Conservation (phyloP, 2,797 vertebrate species). For the Leptatherina wallacei region DNA sequence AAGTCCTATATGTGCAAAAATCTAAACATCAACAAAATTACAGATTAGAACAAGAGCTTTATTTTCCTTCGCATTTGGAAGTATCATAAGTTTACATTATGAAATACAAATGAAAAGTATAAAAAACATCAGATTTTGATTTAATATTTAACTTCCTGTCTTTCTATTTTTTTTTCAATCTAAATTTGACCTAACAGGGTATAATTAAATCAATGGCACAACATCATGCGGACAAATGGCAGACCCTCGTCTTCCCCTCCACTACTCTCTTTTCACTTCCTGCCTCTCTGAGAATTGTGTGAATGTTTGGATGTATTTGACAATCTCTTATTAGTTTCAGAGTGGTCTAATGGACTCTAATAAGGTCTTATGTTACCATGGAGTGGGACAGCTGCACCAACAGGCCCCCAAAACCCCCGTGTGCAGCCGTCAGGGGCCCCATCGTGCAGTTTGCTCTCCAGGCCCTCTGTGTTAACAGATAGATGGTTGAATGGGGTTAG, state of each 20-base stretch:
- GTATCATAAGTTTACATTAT: background rate
- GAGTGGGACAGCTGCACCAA: slow-evolving; percentile 90
- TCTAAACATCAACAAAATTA: slow-evolving; percentile 20
- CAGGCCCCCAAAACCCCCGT: slow-evolving; percentile 71
- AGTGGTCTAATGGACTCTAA: slow-evolving; percentile 88
- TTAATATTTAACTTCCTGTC: background rate
- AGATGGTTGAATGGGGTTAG: slow-evolving; percentile 75
- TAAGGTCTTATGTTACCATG: slow-evolving; percentile 89
- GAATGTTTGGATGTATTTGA: slow-evolving; percentile 88
- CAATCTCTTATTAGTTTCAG: slow-evolving; percentile 94
- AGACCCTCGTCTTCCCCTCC: slow-evolving; percentile 16
- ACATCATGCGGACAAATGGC: slow-evolving; percentile 48
- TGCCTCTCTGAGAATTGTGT: slow-evolving; percentile 76
- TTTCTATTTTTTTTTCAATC: background rate
- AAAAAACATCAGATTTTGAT: no score
- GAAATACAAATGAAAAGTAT: background rate
- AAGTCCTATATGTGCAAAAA: slow-evolving; percentile 11
- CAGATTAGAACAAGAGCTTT: background rate
- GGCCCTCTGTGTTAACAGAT: slow-evolving; percentile 84
- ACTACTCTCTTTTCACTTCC: slow-evolving; percentile 59
- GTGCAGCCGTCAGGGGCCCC: slow-evolving; percentile 71
- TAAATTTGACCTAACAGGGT: background rate
- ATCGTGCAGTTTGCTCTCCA: slow-evolving; percentile 65
- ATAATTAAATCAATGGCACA: background rate
- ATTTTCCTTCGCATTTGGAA: background rate